Evolutionary conservation across 2,797 vertebrate species (phyloP), one percentile per base, ranked within the genome.

Genomic region (Siniperca obscura): DNA sequence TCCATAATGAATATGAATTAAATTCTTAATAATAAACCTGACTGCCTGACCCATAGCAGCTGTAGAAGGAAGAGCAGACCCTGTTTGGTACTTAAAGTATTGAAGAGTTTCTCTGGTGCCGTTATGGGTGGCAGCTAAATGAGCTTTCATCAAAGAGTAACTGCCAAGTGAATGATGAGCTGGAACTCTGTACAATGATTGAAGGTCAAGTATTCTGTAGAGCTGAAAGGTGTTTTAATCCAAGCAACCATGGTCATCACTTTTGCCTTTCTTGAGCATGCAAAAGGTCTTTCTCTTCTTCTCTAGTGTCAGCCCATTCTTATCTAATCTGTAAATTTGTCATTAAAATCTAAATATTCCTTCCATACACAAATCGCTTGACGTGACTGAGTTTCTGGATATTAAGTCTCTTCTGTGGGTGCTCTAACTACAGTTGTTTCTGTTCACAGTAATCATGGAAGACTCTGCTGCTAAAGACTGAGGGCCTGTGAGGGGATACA

Each of bases 121-220:
- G 17, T 77, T 42, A 50, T 38, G 22, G 52, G 12, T 50, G 38
- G 22, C 7, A 34, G 16, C 48, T 73, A 48, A 84, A 73, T 1
- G 1, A 56, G 68, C 46, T 70, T 44, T n/a, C 10, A 71, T 72
- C 8, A 65, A 70, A 77, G 16, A 64, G 11, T 56, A 48, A 68
- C 12, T 70, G 22, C 14, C 13, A 22, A 12, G 12, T 56, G 40
- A 73, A 66, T 57, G 8, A 16, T 40, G 6, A 36, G 14, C 44
- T 48, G 21, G 12, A 74, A 36, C 42, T 65, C 56, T 44, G 70
- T 5, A 9, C 14, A 6, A 5, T 3, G 6, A 68, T 3, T 52
- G 22, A 85, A 77, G 62, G 72, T 85, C 73, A 78, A 79, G 75
- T 56, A 21, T 60, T 72, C 52, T 65, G n/a, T 50, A 71, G 40